A percentile compares a stretch with the other conserved stretches of the same genome.
These are phyloP conservation scores for Alloplasta piceator DNA, from an alignment of 2,888 invertebrate species.

Conservation along the genomic window DNA sequence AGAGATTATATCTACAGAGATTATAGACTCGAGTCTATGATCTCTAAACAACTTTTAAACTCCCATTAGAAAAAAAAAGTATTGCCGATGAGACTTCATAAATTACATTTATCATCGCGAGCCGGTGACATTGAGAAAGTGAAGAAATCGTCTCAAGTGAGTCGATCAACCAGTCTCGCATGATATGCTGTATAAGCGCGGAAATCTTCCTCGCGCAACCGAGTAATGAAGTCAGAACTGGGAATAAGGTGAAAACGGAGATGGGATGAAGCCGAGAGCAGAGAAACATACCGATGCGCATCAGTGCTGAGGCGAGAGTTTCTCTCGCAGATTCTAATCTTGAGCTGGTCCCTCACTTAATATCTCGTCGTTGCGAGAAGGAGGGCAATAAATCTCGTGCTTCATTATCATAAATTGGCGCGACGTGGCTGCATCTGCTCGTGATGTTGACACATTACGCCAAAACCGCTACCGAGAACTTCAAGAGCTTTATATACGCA, in stretches of 20 bases:
- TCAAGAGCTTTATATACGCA: not conserved
- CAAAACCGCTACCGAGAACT: slow-evolving; percentile 24
- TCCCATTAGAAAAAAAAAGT: too few relatives aligned
- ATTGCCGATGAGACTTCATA: too few relatives aligned
- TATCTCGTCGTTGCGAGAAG: slow-evolving; percentile 78
- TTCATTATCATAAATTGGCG: slow-evolving; percentile 81
- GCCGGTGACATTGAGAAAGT: not conserved
- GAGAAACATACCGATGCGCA: slow-evolving; percentile 46
- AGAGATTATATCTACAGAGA: too few relatives aligned
- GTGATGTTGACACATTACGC: slow-evolving; percentile 73
- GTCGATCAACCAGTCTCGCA: slow-evolving; percentile 2
- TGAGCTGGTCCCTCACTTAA: slow-evolving; percentile 74
- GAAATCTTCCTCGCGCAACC: slow-evolving; percentile 30
- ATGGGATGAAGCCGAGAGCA: not conserved
- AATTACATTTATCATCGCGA: not conserved
- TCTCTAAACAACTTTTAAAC: too few relatives aligned
- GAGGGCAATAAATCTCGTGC: slow-evolving; percentile 78
- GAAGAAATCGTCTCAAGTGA: not conserved
- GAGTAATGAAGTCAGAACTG: slow-evolving; percentile 61
- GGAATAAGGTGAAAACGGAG: slow-evolving; percentile 36
- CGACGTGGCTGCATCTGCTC: slow-evolving; percentile 67
- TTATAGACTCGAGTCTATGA: too few relatives aligned
- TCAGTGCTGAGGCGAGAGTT: slow-evolving; percentile 62
- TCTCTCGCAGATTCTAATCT: slow-evolving; percentile 79
- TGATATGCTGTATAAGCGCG: not conserved